Evolutionary conservation across 2,113 vertebrate species (phyloP), one percentile per base, ranked within the genome.

Genomic region (Pelusios castaneus): DNA sequence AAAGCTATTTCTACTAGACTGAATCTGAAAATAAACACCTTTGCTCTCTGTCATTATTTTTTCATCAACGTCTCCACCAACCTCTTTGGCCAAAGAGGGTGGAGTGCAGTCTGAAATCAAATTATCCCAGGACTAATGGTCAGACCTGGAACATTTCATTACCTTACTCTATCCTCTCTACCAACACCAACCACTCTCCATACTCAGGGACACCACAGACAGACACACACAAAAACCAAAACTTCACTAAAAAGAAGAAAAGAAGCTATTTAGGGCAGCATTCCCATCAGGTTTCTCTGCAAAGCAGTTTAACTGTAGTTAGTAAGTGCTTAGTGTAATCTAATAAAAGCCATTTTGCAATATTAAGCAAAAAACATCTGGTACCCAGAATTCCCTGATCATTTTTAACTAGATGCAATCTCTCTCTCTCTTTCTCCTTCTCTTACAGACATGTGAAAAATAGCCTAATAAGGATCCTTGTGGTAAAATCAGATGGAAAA

Each of bases 331-430:
- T 98, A 97, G 98, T 97, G 98, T 98, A 98, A 98, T 98, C 98
- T 98, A 98, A 98, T 98, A 98, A 98, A 98, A 98, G 98, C 98
- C 98, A 98, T 98, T 98, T 98, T 98, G 98, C 98, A 98, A 98
- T 98, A 98, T 98, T 98, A 98, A 98, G 98, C 98, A 98, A 98
- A 98, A 98, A 98, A 98, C 98, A 98, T 98, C 98, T 98, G 98
- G 98, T 98, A 98, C 98, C 98, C 98, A 98, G 98, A 98, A 98
- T 98, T 98, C 98, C 98, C 98, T 98, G 97, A 98, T 98, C 98
- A 98, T 98, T 98, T 98, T 98, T 98, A 98, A 98, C 98, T 98
- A 98, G 98, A 98, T 98, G 98, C 98, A 98, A 98, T 98, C 60
- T 98, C 98, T 98, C 96, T 97, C 97, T 96, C 97, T 95, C 97